Evolutionary conservation across 1,140 invertebrate genomes (phyloP), one percentile per base, ranked within the genome.

Genomic region (Papilio helenus): DNA sequence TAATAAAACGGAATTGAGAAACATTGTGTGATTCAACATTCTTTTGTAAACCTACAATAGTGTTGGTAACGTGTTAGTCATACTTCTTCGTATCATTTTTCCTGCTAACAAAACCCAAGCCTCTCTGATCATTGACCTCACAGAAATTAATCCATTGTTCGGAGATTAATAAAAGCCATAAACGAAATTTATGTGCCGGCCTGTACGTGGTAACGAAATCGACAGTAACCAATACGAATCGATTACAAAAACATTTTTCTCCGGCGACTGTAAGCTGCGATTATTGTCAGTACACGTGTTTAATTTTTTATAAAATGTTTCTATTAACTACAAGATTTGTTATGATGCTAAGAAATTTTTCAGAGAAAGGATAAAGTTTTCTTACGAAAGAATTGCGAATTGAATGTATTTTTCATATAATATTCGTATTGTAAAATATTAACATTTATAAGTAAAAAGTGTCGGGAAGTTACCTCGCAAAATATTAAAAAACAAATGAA

Each of bases 151-250:
- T 74, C 79, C 58, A 80, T 80, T 80, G 79, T 80, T 80, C 72
- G 68, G 79, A 72, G 72, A 80, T 80, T 74, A 74, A 80, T 74
- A 76, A 84, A 82, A 79, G 76, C 23, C 51, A 79, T 81, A 86
- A 84, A 84, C 81, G 79, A 83, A 80, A 84, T 83, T 82, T 79
- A 71, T 82, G 44, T 68, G 51, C 44, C 58, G 46, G 49, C 46
- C 44, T 51, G 77, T 82, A 79, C 74, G 76, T 80, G 82, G 83
- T 68, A 72, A 81, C 76, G 73, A 82, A 86, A 84, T 82, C 73
- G 82, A 79, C 84, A 84, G 84, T 87, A 84, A 89, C 84, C 84
- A 83, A 86, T 82, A 79, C 84, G 79, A 89, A 88, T 89, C 84
- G 86, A 88, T 88, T 85, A 83, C 79, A 79, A 79, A n/a, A 46